Base-by-base conservation (phyloP, 2,888 invertebrate genomes). In the Aporophyla lueneburgensis region DNA sequence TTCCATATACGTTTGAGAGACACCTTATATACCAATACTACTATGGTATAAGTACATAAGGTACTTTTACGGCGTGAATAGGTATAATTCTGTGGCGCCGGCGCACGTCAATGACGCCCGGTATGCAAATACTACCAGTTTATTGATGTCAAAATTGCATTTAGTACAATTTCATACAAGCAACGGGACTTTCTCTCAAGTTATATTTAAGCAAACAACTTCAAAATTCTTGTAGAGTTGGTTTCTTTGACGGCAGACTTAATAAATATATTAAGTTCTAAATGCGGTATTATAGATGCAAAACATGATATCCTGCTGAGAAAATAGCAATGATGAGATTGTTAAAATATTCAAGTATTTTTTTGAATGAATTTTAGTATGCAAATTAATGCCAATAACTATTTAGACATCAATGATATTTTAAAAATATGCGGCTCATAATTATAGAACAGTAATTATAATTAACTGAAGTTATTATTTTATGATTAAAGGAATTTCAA, bases 121-220 rank as follows among this genome's bases (percentile, higher is more conserved):
- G 92, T 93, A 93, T 93, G 93, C 91, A 90, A 93, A 93, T 93
- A 87, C 74, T 86, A 88, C 89, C 87, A 86, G 90, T 89, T 90
- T 89, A 89, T 88, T 78, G 81, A 87, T 89, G 89, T 87, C 89
- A 87, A 89, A 86, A 89, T 85, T 87, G 79, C 85, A 83, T 86
- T 81, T 77, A 72, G 59, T 84, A 83, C 76, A 84, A 80, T 77
- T 81, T 84, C 74, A 76, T 76, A 73, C 66, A 61, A 40, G 69
- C 72, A 84, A 81, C 84, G 76, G 79, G 5, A 80, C 87, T 88
- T 88, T 88, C 88, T 81, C 87, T 80, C 27, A 59, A 72, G 70
- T 69, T 56, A 72, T 80, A 66, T 72, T 80, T 24, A 78, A 43
- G 62, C 75, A 73, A 68, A 79, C 51, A 72, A 66, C 69, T 63